Conservation (phyloP, 2,113 vertebrate genomes). For the Halcyon senegalensis region DNA sequence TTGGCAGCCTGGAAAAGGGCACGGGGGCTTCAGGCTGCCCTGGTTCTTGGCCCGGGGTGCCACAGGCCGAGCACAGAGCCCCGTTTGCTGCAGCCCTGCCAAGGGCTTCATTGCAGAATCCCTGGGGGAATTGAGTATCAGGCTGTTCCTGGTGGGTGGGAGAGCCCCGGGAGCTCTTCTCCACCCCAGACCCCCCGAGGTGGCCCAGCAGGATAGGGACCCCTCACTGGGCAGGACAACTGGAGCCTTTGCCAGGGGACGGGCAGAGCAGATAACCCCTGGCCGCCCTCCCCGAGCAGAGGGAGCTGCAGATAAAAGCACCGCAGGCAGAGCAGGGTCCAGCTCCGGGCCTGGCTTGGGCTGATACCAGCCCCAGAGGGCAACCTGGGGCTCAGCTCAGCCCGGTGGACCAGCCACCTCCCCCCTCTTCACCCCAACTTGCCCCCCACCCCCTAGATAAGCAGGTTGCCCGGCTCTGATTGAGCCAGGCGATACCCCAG, state of each 20-base stretch:
- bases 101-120: background rate
- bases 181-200: background rate
- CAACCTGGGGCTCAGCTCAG: background rate
- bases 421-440: background rate
- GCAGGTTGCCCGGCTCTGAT: background rate
- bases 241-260: background rate
- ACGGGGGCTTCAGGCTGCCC: rapidly evolving
- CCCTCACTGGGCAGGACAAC: rapidly evolving
- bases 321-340: background rate
- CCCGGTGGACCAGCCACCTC: rapidly evolving
- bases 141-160: background rate
- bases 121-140: rapidly evolving
- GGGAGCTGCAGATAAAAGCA: slow-evolving; percentile 25
- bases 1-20: background rate
- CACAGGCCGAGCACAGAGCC: background rate
- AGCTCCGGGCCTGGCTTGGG: slow-evolving; percentile 12
- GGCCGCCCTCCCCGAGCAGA: background rate
- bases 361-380: slow-evolving; percentile 19
- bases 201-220: background rate
- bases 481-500: background rate
- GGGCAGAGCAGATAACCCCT: background rate
- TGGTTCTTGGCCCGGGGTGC: background rate
- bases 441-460: background rate
- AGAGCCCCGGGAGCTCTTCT: background rate
- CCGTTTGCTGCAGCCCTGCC: background rate